A percentile compares a stretch with the other conserved stretches of the same genome.
Conservation (phyloP, 2,797 vertebrate genomes). For the Pygocentrus nattereri region DNA sequence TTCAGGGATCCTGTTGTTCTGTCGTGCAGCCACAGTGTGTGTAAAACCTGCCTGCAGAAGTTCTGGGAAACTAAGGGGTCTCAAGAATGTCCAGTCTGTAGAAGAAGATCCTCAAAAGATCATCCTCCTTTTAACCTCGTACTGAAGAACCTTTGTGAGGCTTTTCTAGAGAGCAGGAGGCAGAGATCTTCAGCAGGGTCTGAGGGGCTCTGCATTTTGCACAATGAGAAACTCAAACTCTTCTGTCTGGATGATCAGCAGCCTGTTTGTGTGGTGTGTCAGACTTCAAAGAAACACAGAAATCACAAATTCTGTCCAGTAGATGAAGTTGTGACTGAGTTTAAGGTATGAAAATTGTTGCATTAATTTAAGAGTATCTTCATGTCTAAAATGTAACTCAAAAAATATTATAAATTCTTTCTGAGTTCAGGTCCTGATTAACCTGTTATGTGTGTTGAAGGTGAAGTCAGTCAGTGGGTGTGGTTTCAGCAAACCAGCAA, state of each 20-base stretch:
- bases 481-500: too few species aligned
- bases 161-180: not conserved
- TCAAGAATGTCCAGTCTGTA: slow-evolving; percentile 7
- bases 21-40: slow-evolving; percentile 25
- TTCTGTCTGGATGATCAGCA: too few species aligned
- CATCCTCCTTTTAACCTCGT: not conserved
- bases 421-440: too few species aligned
- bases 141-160: slow-evolving; percentile 2
- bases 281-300: slow-evolving; percentile 17
- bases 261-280: slow-evolving; percentile 34
- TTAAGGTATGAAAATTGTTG: not conserved
- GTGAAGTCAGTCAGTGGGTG: not conserved
- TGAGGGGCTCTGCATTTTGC: slow-evolving; percentile 3
- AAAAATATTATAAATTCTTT: too few species aligned
- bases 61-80: slow-evolving; percentile 2
- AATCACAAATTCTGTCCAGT: not conserved
- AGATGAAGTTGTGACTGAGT: slow-evolving; percentile 2
- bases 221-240: too few species aligned
- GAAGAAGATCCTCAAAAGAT: not conserved
- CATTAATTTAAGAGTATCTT: too few species aligned
- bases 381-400: too few species aligned
- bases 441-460: not conserved
- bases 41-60: slow-evolving; percentile 1
- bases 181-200: not conserved
- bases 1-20: not conserved